phyloP scores from a whole-genome alignment of 92 coral and sea anemone genomes.

The Porites divaricata region DNA sequence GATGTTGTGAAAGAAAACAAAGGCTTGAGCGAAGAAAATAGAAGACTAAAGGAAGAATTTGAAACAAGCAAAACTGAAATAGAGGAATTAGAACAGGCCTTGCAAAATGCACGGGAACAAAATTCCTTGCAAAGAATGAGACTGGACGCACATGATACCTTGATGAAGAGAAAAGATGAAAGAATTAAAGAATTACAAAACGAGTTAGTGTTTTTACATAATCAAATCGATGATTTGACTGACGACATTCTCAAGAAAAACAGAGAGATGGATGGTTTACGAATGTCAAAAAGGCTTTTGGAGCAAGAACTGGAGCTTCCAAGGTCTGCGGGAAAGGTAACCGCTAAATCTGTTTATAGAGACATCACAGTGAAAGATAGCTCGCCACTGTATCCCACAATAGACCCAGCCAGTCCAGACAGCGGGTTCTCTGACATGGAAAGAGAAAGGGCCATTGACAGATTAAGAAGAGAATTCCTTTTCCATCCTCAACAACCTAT shows the following conservation, averaged over 20 bases:
- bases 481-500: constrained; percentile 23
- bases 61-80: constrained; percentile 55
- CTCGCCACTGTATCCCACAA: constrained; percentile 6
- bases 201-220: constrained; percentile 70
- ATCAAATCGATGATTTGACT: constrained; percentile 77
- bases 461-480: constrained; percentile 47
- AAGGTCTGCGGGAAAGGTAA: constrained; percentile 57
- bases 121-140: constrained; percentile 70
- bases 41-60: constrained; percentile 45
- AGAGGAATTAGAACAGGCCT: constrained; percentile 59
- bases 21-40: constrained; percentile 50
- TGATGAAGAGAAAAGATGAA: constrained; percentile 75
- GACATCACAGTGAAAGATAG: constrained; percentile 28
- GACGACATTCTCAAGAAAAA: constrained; percentile 72
- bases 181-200: constrained; percentile 79
- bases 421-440: constrained; percentile 81
- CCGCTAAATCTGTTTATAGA: constrained; percentile 28
- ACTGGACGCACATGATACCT: constrained; percentile 68
- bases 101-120: constrained; percentile 72
- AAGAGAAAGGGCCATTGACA: constrained; percentile 59
- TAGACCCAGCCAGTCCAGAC: constrained; percentile 80
- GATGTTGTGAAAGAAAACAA: constrained; percentile 49
- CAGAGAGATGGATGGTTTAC: constrained; percentile 70
- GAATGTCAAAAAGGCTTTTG: constrained; percentile 61
- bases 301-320: constrained; percentile 76